These are phyloP conservation scores for Lycaon pictus DNA, from an alignment of 2,113 vertebrate species.

Conservation along the genomic window DNA sequence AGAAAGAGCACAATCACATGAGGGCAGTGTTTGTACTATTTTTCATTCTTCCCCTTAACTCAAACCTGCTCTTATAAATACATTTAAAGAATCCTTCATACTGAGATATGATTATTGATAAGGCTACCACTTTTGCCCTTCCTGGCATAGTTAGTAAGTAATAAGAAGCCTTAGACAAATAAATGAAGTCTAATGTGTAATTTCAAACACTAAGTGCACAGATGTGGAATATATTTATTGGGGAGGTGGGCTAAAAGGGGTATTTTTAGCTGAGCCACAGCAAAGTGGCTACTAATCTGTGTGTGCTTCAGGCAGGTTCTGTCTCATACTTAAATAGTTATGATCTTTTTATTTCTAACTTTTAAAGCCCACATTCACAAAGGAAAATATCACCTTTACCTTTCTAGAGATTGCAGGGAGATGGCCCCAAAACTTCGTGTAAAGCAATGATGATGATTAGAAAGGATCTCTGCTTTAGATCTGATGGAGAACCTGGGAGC, in stretches of 20 bases:
- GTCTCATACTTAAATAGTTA: not conserved
- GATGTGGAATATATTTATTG: not conserved
- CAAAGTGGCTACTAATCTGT: not conserved
- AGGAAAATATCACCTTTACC: not conserved
- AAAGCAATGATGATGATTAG: not conserved
- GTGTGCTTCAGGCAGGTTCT: not conserved
- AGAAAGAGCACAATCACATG: not conserved
- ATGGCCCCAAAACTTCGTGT: fast-evolving
- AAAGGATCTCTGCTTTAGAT: not conserved
- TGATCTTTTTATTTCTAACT: not conserved
- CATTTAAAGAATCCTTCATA: not conserved
- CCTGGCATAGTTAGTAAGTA: not conserved
- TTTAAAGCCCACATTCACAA: not conserved
- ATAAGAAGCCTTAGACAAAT: slow-evolving; percentile 52
- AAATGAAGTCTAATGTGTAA: not conserved
- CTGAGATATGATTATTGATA: not conserved
- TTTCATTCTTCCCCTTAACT: not conserved
- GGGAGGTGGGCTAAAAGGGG: not conserved
- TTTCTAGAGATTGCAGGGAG: not conserved
- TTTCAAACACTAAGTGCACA: slow-evolving; percentile 34
- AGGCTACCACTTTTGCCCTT: not conserved
- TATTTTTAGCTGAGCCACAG: not conserved
- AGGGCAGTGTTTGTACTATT: not conserved
- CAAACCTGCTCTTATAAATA: slow-evolving; percentile 18
- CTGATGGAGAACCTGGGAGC: not conserved